These are phyloP conservation scores for Cathartes aura DNA, from an alignment of 2,113 vertebrate genomes.

Conservation along the genomic window DNA sequence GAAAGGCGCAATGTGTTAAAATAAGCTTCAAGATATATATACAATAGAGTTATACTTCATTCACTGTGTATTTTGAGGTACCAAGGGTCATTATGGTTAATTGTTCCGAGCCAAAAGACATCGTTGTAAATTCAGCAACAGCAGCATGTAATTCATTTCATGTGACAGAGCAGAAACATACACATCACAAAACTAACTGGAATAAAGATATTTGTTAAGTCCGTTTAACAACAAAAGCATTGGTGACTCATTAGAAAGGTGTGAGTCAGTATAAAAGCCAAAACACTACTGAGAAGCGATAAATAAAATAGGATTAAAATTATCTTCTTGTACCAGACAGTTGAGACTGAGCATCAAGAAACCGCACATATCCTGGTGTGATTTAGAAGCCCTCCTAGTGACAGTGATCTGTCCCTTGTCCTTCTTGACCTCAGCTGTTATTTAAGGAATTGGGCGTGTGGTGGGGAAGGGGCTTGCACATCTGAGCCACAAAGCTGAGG, in stretches of 20 bases:
- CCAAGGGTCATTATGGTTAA: neutral
- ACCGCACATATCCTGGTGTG: neutral
- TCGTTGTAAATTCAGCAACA: neutral
- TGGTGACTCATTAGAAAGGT: neutral
- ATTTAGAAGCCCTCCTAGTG: neutral
- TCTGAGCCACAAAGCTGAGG: neutral
- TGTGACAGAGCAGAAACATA: neutral
- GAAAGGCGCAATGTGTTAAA: neutral
- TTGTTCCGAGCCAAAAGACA: neutral
- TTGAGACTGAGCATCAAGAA: conserved; percentile 10
- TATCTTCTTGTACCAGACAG: conserved; percentile 28
- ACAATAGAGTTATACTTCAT: neutral
- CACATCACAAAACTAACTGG: neutral
- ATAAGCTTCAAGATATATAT: neutral
- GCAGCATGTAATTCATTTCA: neutral
- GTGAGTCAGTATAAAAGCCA: conserved; percentile 10
- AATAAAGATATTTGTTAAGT: neutral
- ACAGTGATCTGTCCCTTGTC: neutral
- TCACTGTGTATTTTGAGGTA: neutral
- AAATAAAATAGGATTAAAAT: conserved; percentile 39
- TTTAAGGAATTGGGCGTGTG: neutral
- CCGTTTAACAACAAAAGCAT: neutral
- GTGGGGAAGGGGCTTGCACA: neutral
- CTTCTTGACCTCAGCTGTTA: neutral
- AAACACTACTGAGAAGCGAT: neutral